Percentiles rank a stretch among this genome's conserved stretches.
Conservation (phyloP, 2,888 invertebrate species). For the Eilema sororculum region DNA sequence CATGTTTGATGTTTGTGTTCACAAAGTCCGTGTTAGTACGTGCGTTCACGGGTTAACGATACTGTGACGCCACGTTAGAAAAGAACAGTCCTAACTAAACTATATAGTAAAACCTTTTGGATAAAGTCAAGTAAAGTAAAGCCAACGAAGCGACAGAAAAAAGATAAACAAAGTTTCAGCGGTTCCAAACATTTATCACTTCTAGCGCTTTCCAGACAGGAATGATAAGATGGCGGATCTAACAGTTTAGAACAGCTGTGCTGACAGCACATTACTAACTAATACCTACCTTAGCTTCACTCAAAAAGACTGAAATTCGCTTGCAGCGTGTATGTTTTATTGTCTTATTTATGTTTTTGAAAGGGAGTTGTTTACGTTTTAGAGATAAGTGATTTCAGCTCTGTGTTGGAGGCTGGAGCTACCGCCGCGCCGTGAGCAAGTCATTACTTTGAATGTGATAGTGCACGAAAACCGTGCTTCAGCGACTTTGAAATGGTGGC, state of each 20-base stretch:
- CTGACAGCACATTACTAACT: no score
- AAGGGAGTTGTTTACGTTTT: slow-evolving; percentile 1
- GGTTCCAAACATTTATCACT: no score
- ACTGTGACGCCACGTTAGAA: not conserved
- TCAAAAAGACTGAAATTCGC: not conserved
- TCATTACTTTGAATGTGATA: not conserved
- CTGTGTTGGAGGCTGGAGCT: not conserved
- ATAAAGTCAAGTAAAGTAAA: not conserved
- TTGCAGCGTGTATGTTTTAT: not conserved
- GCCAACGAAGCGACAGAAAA: no score
- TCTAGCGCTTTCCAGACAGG: no score
- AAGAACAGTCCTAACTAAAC: not conserved
- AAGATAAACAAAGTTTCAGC: no score
- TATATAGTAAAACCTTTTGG: not conserved
- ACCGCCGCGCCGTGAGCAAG: not conserved
- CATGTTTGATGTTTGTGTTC: no score
- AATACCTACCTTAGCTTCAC: not conserved
- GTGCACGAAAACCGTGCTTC: not conserved
- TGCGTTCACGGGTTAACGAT: no score
- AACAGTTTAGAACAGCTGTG: no score
- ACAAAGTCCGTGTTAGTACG: no score
- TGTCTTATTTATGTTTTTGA: not conserved
- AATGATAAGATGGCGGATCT: no score
- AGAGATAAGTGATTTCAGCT: slow-evolving; percentile 4
- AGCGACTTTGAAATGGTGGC: not conserved